Evolutionary conservation across 1,140 invertebrate species (phyloP), one percentile per base, ranked within the genome.

Genomic region (Tetramorium alpestre): DNA sequence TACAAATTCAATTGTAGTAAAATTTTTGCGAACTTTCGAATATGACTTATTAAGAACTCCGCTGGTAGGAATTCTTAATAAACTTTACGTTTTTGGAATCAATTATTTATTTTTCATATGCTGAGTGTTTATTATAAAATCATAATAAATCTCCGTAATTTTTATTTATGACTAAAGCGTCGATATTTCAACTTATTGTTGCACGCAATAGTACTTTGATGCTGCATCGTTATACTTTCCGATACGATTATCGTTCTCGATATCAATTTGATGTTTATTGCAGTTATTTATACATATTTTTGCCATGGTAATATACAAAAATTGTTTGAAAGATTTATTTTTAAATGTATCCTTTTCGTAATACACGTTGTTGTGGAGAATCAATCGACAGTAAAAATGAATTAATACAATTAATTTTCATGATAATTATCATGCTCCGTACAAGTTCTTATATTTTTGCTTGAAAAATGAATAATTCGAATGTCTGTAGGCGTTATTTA

Each of bases 181-280:
- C 33, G n/a, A n/a, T 56, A 33, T 64, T n/a, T 56, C 18, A 38
- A 38, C 11, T 16, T 62, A 25, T 13, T 58, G 10, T 51, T 81
- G 33, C 38, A 60, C 25, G 51, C 67, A 25, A 58, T 51, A 13
- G 54, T 82, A 82, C 18, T 82, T 82, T 82, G 25, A 82, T 33
- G 18, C 44, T 44, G 28, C 38, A 73, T 10, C 18, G 10, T 11
- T 41, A 13, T 16, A 49, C 33, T 4, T 22, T 69, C 22, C 0
- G 3, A 69, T 65, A 65, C 3, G 33, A 47, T 64, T 77, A 25
- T 25, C 41, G 49, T 47, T 65, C n/a, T 78, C 4, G 28, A 67
- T 51, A 11, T 81, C 11, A 1, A 67, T 72, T 72, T 60, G 18
- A 18, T 8, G 22, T 58, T 58, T 58, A 28, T 70, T 44, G 47